A percentile compares a stretch with the other conserved stretches of the same genome.
Conservation (phyloP, 2,797 vertebrate genomes). For the Ceyx erithaca region DNA sequence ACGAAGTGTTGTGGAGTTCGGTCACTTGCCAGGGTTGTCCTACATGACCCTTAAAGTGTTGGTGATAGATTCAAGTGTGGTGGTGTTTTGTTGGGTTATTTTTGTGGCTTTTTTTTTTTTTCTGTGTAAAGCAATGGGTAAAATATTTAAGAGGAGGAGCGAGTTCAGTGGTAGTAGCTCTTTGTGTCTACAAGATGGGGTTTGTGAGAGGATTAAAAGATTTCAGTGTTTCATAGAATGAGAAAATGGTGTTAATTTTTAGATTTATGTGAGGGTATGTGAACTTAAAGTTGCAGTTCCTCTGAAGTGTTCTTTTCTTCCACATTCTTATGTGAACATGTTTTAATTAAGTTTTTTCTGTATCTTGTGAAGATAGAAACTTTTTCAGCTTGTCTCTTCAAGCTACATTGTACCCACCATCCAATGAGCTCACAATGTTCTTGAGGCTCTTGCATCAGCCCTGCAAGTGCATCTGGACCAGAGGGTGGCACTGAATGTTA, state of each 20-base stretch:
- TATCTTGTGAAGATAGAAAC: not conserved
- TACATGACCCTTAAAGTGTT: not conserved
- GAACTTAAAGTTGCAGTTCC: not conserved
- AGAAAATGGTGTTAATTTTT: not conserved
- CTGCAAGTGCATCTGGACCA: not conserved
- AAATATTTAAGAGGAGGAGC: not conserved
- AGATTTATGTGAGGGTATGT: not conserved
- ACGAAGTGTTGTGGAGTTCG: not conserved
- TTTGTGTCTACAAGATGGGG: not conserved
- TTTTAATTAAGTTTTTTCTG: not conserved
- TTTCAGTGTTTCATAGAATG: not conserved
- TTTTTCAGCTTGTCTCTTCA: slow-evolving; percentile 24
- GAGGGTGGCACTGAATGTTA: fast-evolving
- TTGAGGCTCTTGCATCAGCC: not conserved
- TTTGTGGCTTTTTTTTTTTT: not conserved
- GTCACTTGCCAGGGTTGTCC: not conserved
- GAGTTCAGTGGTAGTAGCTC: not conserved
- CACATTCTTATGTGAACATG: not conserved
- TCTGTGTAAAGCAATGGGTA: not conserved
- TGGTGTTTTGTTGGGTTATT: not conserved
- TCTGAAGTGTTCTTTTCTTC: not conserved
- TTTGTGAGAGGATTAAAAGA: not conserved
- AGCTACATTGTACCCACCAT: not conserved
- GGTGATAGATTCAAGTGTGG: not conserved
- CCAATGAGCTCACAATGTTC: not conserved